phyloP scores from a whole-genome alignment of 2,888 invertebrate species.

The Zelleria hepariella region DNA sequence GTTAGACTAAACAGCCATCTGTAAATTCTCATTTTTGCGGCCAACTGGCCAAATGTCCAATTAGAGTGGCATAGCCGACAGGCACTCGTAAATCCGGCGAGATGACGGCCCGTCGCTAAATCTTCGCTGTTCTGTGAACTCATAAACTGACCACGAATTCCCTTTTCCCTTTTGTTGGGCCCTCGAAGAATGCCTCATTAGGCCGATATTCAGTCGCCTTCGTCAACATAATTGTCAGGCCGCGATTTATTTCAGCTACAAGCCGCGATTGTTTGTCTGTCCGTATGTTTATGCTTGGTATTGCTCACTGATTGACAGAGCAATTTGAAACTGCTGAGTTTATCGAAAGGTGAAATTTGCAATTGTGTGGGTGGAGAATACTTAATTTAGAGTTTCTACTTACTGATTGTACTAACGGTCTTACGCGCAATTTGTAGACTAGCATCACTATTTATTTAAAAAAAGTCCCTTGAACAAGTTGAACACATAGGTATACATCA shows the following conservation, averaged over 20 bases:
- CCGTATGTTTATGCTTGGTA: background rate
- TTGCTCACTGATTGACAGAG: background rate
- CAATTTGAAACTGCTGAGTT: background rate
- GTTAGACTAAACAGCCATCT: too few relatives aligned
- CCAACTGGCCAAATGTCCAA: slow-evolving; percentile 22
- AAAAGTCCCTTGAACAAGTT: too few relatives aligned
- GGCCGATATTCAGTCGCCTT: slow-evolving; percentile 14
- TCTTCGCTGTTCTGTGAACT: slow-evolving; percentile 9
- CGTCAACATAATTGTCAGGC: slow-evolving; percentile 11
- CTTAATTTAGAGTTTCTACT: too few relatives aligned
- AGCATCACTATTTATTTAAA: too few relatives aligned
- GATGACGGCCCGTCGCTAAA: slow-evolving; percentile 27
- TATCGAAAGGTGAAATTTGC: background rate
- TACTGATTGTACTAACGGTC: too few relatives aligned
- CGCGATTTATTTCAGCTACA: slow-evolving; percentile 2
- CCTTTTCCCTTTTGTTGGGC: slow-evolving; percentile 14
- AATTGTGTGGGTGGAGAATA: too few relatives aligned
- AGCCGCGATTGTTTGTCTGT: background rate
- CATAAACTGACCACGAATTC: slow-evolving; percentile 27
- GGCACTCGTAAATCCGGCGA: slow-evolving; percentile 36
- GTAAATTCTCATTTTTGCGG: background rate
- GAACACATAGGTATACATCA: too few relatives aligned
- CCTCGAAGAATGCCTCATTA: slow-evolving; percentile 26
- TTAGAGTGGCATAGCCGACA: slow-evolving; percentile 27
- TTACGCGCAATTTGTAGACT: too few relatives aligned